Conservation (phyloP, 2,888 invertebrate species). For the Celastrina argiolus region DNA sequence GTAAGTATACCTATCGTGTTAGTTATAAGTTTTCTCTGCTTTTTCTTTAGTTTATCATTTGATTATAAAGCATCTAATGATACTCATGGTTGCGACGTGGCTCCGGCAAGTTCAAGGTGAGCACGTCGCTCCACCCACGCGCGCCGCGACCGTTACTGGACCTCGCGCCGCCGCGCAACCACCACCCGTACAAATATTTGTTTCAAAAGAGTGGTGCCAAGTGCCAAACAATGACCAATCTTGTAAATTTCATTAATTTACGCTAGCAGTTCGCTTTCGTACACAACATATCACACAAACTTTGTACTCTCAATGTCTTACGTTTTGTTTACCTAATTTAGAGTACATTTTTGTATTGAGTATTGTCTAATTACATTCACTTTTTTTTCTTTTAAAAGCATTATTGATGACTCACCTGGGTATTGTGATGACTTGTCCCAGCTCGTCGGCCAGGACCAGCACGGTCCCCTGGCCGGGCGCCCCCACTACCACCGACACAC, state of each 20-base stretch:
- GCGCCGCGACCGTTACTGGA: conserved; percentile 65
- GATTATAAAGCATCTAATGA: conserved; percentile 37
- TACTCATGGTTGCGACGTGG: conserved; percentile 40
- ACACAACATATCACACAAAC: no score
- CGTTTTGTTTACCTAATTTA: no score
- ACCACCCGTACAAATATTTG: conserved; percentile 48
- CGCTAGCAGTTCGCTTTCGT: no score
- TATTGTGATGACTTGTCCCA: conserved; percentile 81
- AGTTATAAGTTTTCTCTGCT: no score
- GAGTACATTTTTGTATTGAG: no score
- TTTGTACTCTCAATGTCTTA: no score
- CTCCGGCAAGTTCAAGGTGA: conserved; percentile 77
- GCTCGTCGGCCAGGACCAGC: conserved; percentile 84
- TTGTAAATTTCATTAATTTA: neutral
- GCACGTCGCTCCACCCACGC: conserved; percentile 74
- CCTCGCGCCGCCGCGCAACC: conserved; percentile 53
- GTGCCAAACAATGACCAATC: neutral
- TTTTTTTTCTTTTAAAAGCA: neutral
- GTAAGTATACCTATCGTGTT: neutral
- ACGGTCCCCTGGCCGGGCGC: conserved; percentile 79
- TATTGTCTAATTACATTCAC: neutral
- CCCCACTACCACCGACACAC: conserved; percentile 72
- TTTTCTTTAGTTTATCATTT: neutral
- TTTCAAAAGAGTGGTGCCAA: conserved; percentile 32
- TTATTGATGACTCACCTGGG: conserved; percentile 72